These are phyloP conservation scores for Camelus dromedarius DNA, from an alignment of 2,113 vertebrate genomes.

Conservation along the genomic window DNA sequence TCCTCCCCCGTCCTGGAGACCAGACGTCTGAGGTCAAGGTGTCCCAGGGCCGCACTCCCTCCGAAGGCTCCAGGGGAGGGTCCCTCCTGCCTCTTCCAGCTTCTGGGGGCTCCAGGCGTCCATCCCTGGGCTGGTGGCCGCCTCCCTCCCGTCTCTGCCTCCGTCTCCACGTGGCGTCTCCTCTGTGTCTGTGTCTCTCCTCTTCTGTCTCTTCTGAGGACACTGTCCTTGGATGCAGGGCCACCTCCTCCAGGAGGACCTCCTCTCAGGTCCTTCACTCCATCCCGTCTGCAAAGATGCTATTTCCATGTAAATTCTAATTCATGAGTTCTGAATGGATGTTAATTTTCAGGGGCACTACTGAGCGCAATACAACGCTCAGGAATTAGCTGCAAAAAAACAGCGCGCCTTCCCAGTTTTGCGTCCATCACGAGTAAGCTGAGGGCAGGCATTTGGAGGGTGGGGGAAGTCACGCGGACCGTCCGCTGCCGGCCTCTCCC, in stretches of 20 bases:
- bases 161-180: neutral
- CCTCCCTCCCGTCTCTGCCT: neutral
- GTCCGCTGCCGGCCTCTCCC: rapidly evolving
- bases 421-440: rapidly evolving
- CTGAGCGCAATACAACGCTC: rapidly evolving
- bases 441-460: rapidly evolving
- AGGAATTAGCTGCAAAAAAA: no score
- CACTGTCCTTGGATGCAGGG: neutral
- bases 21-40: rapidly evolving
- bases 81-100: neutral
- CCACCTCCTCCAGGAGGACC: rapidly evolving
- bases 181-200: neutral
- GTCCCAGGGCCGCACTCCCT: neutral
- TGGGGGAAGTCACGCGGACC: rapidly evolving
- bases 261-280: neutral
- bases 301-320: rapidly evolving
- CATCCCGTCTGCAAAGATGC: rapidly evolving
- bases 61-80: neutral
- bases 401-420: rapidly evolving
- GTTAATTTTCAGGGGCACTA: rapidly evolving
- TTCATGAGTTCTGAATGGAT: neutral
- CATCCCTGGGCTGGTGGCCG: neutral
- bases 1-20: neutral
- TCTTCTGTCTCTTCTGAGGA: neutral
- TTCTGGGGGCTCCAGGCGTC: neutral